A percentile compares a stretch with the other conserved stretches of the same genome.
phyloP scores from a whole-genome alignment of 2,797 vertebrate genomes.

The Poecilia wingei region DNA sequence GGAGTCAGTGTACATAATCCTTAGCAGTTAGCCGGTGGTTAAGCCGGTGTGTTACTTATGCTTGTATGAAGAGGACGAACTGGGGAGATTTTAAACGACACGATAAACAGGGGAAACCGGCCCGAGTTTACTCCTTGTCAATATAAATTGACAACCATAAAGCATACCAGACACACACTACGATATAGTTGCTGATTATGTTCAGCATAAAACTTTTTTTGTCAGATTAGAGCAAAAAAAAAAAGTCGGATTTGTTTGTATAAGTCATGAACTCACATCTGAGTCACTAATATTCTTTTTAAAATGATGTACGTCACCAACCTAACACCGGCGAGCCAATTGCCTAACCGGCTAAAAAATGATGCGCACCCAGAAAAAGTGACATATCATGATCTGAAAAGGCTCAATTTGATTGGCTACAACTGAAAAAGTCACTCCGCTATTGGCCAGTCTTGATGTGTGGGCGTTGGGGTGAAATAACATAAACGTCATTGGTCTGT shows the following conservation, averaged over 20 bases:
- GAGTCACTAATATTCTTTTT: not conserved
- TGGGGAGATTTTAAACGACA: not conserved
- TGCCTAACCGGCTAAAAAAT: not conserved
- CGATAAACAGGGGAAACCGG: not conserved
- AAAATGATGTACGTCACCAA: not conserved
- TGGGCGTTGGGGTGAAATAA: not conserved
- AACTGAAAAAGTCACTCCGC: not conserved
- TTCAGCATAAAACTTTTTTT: not conserved
- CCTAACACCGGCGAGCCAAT: not conserved
- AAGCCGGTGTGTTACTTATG: too few relatives aligned
- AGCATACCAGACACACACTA: not conserved
- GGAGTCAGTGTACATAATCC: not conserved
- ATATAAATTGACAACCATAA: not conserved
- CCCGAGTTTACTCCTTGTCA: not conserved
- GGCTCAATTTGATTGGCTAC: slow-evolving; percentile 51
- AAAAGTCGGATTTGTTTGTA: not conserved
- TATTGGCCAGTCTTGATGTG: slow-evolving; percentile 46
- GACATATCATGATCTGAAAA: slow-evolving; percentile 40
- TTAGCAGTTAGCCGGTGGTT: not conserved
- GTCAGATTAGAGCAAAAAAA: not conserved
- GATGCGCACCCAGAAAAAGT: not conserved
- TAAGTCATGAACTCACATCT: not conserved
- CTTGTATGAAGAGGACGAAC: not conserved
- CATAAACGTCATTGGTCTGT: slow-evolving; percentile 45
- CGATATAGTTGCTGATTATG: not conserved